Conservation (phyloP, 2,797 vertebrate species). For the Amniataba percoides region DNA sequence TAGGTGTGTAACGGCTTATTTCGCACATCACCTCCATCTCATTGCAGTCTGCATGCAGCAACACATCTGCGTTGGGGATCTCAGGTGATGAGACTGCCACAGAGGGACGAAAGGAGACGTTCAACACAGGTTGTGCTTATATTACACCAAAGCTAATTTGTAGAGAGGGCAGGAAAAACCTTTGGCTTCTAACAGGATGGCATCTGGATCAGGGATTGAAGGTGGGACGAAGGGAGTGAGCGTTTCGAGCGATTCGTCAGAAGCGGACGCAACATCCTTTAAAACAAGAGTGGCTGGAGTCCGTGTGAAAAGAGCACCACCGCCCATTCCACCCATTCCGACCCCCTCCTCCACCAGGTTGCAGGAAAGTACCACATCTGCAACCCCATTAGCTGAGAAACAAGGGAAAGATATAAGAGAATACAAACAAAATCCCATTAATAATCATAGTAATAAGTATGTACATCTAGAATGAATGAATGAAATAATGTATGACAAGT, state of each 20-base stretch:
- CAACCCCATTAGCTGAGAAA: constrained; percentile 68
- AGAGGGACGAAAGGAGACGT: constrained; percentile 24
- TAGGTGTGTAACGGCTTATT: constrained; percentile 80
- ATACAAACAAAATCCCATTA: too few relatives aligned
- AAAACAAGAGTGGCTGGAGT: constrained; percentile 85
- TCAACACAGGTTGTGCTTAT: constrained; percentile 5
- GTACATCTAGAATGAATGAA: not conserved
- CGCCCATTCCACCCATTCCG: constrained; percentile 68
- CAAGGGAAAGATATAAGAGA: not conserved
- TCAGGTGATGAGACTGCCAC: constrained; percentile 79
- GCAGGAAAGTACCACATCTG: constrained; percentile 88
- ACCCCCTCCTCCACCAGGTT: constrained; percentile 81
- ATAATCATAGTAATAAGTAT: too few relatives aligned
- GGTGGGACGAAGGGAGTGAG: constrained; percentile 85
- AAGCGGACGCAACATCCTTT: constrained; percentile 75
- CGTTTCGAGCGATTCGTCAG: constrained; percentile 78
- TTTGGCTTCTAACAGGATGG: constrained; percentile 81
- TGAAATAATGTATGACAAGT: not conserved
- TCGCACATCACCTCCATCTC: constrained; percentile 88
- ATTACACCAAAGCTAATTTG: not conserved
- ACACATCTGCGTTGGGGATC: constrained; percentile 81
- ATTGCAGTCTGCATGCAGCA: constrained; percentile 89
- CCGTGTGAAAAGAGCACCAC: constrained; percentile 62
- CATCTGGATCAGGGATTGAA: constrained; percentile 76
- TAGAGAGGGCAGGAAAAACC: constrained; percentile 62